Conservation (phyloP, 2,888 invertebrate genomes). For the Criorhina ranunculi region DNA sequence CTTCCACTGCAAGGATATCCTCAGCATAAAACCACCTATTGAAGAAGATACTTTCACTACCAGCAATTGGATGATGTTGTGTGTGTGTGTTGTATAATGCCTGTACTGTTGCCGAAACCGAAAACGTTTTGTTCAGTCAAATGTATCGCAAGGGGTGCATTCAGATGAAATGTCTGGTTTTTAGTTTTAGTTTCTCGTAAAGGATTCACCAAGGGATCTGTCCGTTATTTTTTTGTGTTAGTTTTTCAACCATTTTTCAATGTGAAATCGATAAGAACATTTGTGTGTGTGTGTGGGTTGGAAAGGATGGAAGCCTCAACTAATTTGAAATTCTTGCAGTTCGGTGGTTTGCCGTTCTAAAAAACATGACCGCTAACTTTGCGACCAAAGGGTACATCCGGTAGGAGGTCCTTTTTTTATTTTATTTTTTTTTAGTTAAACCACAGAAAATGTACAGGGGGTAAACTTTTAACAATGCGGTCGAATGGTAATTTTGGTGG, state of each 20-base stretch:
- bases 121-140: conserved; percentile 43
- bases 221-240: background rate
- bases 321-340: conserved; percentile 48
- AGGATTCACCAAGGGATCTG: conserved; percentile 21
- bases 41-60: conserved; percentile 38
- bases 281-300: background rate
- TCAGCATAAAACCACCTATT: conserved; percentile 48
- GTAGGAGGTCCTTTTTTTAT: conserved; percentile 28
- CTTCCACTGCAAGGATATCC: conserved; percentile 57
- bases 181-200: background rate
- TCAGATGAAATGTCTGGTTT: conserved; percentile 3
- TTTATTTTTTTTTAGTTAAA: conserved; percentile 24
- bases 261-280: conserved; percentile 17
- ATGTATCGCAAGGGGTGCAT: conserved; percentile 52
- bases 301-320: conserved; percentile 6
- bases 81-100: no score
- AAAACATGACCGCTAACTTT: conserved; percentile 17
- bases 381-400: conserved; percentile 14
- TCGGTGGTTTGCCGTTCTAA: conserved; percentile 35
- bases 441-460: conserved; percentile 41
- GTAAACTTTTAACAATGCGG: conserved; percentile 71
- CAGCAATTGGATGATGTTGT: no score
- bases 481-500: conserved; percentile 35
- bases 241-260: conserved; percentile 3
- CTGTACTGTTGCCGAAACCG: conserved; percentile 25